Conservation (phyloP, 2,797 vertebrate species). For the Eleutherodactylus coqui region DNA sequence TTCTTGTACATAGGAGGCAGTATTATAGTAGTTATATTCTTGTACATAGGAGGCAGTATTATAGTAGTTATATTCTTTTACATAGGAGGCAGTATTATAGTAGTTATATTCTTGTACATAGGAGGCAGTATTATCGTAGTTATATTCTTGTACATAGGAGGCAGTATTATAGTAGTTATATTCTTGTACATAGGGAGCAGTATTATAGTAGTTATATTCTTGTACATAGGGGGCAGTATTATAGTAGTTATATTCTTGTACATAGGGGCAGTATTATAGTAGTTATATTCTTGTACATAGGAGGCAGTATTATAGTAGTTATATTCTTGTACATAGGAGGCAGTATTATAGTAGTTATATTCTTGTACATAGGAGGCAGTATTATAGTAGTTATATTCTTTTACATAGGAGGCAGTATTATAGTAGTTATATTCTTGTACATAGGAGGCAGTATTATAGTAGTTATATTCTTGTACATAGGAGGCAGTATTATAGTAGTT, state of each 20-base stretch:
- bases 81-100: conserved; percentile 4
- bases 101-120: neutral
- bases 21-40: too few relatives aligned
- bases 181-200: neutral
- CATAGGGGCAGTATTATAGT: conserved; percentile 6
- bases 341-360: conserved; percentile 1
- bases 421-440: conserved; percentile 12
- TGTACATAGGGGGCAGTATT: neutral
- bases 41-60: neutral
- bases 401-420: neutral
- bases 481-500: conserved; percentile 5
- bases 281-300: neutral
- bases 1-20: neutral
- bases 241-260: conserved; percentile 8
- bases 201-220: conserved; percentile 12
- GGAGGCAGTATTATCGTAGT: neutral
- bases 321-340: neutral
- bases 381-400: conserved; percentile 12
- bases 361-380: neutral
- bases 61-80: conserved; percentile 4
- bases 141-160: too few relatives aligned
- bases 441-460: neutral
- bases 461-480: conserved; percentile 7
- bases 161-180: neutral
- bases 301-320: neutral